These are phyloP conservation scores for Deilephila porcellus DNA, from an alignment of 2,888 invertebrate species.

Conservation along the genomic window DNA sequence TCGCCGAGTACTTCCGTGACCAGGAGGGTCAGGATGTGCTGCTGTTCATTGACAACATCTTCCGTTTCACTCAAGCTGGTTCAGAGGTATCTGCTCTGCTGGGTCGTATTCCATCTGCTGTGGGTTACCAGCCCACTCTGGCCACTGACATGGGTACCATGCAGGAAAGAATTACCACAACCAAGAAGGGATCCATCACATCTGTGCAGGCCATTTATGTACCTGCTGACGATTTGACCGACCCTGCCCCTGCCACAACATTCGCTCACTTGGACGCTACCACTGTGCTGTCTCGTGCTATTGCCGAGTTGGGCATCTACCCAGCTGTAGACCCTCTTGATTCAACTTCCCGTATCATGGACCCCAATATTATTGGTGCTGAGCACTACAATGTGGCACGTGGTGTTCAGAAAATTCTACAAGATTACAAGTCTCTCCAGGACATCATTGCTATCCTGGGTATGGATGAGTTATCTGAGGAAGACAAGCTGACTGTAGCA, in stretches of 20 bases:
- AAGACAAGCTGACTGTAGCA: constrained; percentile 96
- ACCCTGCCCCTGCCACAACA: constrained; percentile 97
- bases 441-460: constrained; percentile 97
- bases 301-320: constrained; percentile 96
- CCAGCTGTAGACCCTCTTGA: constrained; percentile 98
- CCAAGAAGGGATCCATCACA: constrained; percentile 97
- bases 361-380: constrained; percentile 94
- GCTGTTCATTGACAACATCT: constrained; percentile 98
- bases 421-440: constrained; percentile 89
- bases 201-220: constrained; percentile 98
- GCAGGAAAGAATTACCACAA: constrained; percentile 98
- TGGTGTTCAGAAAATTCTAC: constrained; percentile 96
- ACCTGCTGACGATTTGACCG: constrained; percentile 98
- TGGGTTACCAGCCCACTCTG: constrained; percentile 97
- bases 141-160: constrained; percentile 99
- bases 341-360: constrained; percentile 97
- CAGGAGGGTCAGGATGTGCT: constrained; percentile 97
- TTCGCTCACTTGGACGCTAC: constrained; percentile 98
- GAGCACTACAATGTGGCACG: constrained; percentile 96
- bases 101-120: constrained; percentile 98
- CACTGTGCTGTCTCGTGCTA: constrained; percentile 96
- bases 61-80: constrained; percentile 96
- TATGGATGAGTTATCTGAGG: constrained; percentile 96
- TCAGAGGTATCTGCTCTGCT: constrained; percentile 95
- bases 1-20: constrained; percentile 98